Evolutionary conservation across 2,888 invertebrate genomes (phyloP), one percentile per base, ranked within the genome.

Genomic region (Alloscopus bannaensis): DNA sequence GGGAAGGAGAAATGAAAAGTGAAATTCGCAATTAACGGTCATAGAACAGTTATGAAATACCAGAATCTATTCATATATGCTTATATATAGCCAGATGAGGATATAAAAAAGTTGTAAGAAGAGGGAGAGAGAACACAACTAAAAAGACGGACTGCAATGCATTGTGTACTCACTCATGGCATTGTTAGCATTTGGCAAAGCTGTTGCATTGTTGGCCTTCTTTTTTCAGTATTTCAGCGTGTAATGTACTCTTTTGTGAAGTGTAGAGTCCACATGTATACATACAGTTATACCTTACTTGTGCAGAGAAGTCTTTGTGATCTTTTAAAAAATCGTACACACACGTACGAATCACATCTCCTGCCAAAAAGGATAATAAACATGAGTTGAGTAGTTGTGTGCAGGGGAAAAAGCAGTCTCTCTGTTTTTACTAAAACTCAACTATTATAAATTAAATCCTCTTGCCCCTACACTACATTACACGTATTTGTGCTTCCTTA

Each of bases 1-100:
- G 47, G 36, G 28, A 70, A 70, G 66, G 73, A 71, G 81, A 80
- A 78, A 80, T 76, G 80, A 81, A 84, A 84, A 84, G 84, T 84
- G 84, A 84, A 84, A 84, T 84, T 83, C 82, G 79, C 79, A 83
- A 82, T 80, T 84, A 77, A 69, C 66, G 76, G 72, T 64, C 66
- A 65, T 66, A 79, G 57, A 57, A 68, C 36, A 65, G 68, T 81
- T 81, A 81, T 81, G 81, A 78, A 81, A 78, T 78, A 73, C 26
- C 52, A 71, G 59, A 70, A 50, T 77, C 62, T 62, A 59, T 42
- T 70, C 55, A 55, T 45, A 47, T 47, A 47, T n/a, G 18, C n/a
- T 4, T 52, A 6, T 6, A 13, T 18, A 50, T 50, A 20, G 13
- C 8, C 20, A 50, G 2, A 50, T 18, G 22, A 2, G 24, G 2